These are phyloP conservation scores for Phycodurus eques DNA, from an alignment of 2,113 vertebrate genomes.

Conservation along the genomic window DNA sequence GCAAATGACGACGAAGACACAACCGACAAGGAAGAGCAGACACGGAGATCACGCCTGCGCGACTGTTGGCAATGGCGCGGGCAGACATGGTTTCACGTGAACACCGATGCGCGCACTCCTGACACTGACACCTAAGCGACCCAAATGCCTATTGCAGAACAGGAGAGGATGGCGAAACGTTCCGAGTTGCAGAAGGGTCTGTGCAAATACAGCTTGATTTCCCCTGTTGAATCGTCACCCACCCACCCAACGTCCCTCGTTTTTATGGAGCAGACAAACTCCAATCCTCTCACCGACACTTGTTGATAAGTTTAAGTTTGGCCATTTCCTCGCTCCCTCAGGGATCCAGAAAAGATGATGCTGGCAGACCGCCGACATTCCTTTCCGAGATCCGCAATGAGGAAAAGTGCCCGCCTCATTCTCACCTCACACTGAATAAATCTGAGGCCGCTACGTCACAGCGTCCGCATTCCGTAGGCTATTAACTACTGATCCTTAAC, in stretches of 20 bases:
- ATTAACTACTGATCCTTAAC: neutral
- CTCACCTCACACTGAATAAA: neutral
- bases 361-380: neutral
- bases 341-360: neutral
- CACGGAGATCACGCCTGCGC: neutral
- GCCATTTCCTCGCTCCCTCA: neutral
- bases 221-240: neutral
- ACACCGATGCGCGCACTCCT: neutral
- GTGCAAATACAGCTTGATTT: neutral
- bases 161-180: neutral
- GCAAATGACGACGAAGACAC: too few relatives aligned
- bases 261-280: neutral
- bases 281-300: neutral
- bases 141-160: neutral
- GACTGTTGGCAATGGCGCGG: neutral
- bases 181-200: neutral
- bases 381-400: neutral
- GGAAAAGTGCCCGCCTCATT: neutral
- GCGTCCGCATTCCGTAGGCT: neutral
- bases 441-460: neutral
- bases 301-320: neutral
- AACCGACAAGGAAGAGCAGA: neutral
- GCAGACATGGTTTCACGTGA: neutral
- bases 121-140: neutral
- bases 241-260: neutral